phyloP scores from a whole-genome alignment of 2,797 vertebrate genomes.

The Acanthurus leucopareius region DNA sequence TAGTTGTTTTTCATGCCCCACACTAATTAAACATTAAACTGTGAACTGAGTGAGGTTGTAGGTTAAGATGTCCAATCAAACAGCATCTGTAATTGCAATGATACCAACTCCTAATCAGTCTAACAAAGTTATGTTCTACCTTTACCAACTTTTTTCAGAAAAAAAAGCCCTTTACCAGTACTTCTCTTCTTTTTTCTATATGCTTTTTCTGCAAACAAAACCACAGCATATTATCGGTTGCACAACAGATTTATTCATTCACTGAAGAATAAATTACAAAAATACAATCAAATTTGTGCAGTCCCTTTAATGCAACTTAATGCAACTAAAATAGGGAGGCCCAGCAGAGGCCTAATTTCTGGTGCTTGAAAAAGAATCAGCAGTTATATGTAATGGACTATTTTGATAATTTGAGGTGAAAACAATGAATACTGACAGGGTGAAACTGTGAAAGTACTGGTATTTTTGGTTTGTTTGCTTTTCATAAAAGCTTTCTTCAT shows the following conservation, averaged over 20 bases:
- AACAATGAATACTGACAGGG: not conserved
- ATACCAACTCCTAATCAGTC: not conserved
- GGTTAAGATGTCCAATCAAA: conserved; percentile 3
- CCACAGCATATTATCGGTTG: not conserved
- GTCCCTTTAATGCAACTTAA: not conserved
- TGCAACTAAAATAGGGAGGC: not conserved
- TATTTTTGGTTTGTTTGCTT: not conserved
- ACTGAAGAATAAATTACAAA: not conserved
- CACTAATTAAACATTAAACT: conserved; percentile 11
- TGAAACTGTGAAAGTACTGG: too few species aligned
- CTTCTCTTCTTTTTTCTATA: not conserved
- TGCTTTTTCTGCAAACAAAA: not conserved
- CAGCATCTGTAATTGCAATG: not conserved
- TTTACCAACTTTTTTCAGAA: not conserved
- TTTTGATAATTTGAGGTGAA: not conserved
- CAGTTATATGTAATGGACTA: not conserved
- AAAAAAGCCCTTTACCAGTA: not conserved
- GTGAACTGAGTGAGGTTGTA: not conserved
- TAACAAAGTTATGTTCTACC: not conserved
- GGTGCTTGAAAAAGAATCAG: not conserved
- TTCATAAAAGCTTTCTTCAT: not conserved
- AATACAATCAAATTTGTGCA: not conserved
- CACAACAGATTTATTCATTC: too few species aligned
- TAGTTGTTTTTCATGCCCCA: not conserved
- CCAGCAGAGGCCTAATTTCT: not conserved